These are phyloP conservation scores for Psittacula echo DNA, from an alignment of 2,797 vertebrate species.

Conservation along the genomic window DNA sequence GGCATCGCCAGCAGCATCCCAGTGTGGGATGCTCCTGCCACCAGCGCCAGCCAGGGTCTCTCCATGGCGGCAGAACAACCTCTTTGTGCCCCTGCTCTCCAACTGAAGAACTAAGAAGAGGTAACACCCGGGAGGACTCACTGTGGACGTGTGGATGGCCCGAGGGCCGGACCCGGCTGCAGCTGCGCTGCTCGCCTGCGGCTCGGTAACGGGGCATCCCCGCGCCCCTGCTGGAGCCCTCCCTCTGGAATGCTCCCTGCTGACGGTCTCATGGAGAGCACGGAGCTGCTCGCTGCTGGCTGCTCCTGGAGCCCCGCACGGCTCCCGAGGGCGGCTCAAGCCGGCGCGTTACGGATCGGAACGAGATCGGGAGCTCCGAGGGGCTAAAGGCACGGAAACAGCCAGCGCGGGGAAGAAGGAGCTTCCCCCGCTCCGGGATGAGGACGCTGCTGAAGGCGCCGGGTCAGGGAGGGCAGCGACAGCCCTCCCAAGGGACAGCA, in stretches of 20 bases:
- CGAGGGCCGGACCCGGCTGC: fast-evolving
- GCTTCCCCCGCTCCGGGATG: neutral
- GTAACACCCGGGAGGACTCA: neutral
- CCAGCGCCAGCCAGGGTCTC: neutral
- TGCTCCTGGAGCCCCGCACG: neutral
- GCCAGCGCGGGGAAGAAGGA: neutral
- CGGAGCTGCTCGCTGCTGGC: neutral
- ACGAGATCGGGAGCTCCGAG: neutral
- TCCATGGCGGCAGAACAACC: neutral
- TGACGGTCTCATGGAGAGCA: neutral
- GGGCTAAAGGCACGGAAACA: too few species aligned
- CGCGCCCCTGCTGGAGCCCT: neutral
- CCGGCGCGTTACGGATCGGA: neutral
- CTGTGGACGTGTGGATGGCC: fast-evolving
- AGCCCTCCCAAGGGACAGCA: too few species aligned
- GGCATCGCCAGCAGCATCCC: fast-evolving
- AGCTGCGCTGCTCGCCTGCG: fast-evolving
- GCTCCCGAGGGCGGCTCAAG: too few species aligned
- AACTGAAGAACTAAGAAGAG: neutral
- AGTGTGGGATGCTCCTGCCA: fast-evolving
- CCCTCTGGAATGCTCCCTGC: neutral
- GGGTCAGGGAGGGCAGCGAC: neutral
- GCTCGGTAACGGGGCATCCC: neutral
- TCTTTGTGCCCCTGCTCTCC: neutral
- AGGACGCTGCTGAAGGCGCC: too few species aligned